Base-by-base conservation (phyloP, 1,140 invertebrate genomes). In the Calliphora vicina region DNA sequence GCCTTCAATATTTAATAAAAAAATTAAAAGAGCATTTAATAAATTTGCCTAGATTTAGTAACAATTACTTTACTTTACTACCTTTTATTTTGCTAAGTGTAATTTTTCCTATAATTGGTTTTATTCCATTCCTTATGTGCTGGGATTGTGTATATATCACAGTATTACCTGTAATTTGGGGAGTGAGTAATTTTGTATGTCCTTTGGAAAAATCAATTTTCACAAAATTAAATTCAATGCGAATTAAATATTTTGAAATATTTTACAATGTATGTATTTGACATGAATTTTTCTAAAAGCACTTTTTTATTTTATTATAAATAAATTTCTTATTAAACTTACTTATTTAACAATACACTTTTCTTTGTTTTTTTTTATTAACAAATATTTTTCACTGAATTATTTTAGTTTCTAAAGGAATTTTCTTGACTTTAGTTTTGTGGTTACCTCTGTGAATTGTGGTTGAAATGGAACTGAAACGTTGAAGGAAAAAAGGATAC, bases 381-480 rank as follows among this genome's bases (percentile, higher is more conserved):
- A 57, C 50, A 67, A 50, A 43, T 43, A 43, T 10, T 50, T 50
- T n/a, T 50, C 13, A 3, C 12, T 15, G 15, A 67, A 20, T 25
- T 23, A 23, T 23, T 67, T 20, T 67, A 67, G 23, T 67, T 88
- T 87, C 87, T 78, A 43, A 78, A 43, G 74, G 74, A 78, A 78
- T 78, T 78, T 78, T 42, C 27, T 78, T 76, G 17, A 13, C 17
- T 76, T 50, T 50, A 5, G 35, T 35, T 76, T 78, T 43, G 74
- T 78, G 74, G 35, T 78, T 45, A 78, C 74, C 74, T 78, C n/a
- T 78, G 20, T 20, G 74, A 78, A 78, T 78, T 78, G 74, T 78
- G 74, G 74, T 78, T 78, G 74, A 78, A 78, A 45, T 78, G 74
- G 74, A 78, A 78, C 74, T 78, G 35, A 78, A 78, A 78, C 42